Evolutionary conservation across 2,797 vertebrate species (phyloP).

Genomic region (Chrosomus eos): DNA sequence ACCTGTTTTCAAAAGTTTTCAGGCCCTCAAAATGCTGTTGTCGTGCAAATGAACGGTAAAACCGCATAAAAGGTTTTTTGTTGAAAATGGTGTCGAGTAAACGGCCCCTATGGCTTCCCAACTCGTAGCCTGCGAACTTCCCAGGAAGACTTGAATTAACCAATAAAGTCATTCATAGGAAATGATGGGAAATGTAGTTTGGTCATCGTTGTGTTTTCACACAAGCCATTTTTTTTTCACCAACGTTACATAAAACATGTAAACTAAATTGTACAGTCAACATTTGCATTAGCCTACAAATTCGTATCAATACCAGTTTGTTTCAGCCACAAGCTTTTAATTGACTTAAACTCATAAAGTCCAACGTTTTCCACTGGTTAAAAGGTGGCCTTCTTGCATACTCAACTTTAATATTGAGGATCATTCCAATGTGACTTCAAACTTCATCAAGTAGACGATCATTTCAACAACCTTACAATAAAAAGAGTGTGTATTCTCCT

Average conservation of each 20-base stretch:
- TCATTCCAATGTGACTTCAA: neutral
- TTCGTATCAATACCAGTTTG: neutral
- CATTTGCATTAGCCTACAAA: neutral
- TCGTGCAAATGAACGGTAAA: too few relatives aligned
- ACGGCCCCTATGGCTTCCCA: too few relatives aligned
- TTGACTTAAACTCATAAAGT: neutral
- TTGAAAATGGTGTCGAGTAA: too few relatives aligned
- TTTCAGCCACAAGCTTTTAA: neutral
- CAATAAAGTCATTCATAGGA: too few relatives aligned
- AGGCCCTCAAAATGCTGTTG: too few relatives aligned
- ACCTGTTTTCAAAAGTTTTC: too few relatives aligned
- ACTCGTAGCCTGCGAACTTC: too few relatives aligned
- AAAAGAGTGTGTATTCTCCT: neutral
- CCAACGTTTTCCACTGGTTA: too few relatives aligned
- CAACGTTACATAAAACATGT: neutral
- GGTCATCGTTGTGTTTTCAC: neutral
- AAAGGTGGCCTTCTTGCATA: neutral
- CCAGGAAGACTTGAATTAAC: too few relatives aligned
- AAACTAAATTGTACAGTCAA: too few relatives aligned
- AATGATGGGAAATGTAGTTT: neutral
- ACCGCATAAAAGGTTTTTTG: too few relatives aligned
- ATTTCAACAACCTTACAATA: constrained; percentile 3
- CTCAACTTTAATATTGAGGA: neutral
- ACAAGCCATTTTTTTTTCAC: neutral
- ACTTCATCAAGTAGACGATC: constrained; percentile 2